These are phyloP conservation scores for Labroides dimidiatus DNA, from an alignment of 2,797 vertebrate genomes.

Conservation along the genomic window DNA sequence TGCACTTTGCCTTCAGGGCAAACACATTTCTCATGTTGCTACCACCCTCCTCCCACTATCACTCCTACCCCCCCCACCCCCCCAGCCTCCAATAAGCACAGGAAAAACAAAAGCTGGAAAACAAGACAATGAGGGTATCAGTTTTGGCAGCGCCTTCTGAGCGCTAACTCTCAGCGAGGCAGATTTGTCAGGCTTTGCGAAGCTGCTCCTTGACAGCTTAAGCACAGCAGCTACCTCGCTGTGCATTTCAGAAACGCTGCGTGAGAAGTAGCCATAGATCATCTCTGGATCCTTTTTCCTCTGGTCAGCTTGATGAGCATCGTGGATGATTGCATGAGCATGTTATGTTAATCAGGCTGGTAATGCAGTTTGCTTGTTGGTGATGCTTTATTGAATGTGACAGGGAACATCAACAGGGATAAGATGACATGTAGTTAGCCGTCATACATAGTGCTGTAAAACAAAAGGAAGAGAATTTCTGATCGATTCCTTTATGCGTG, in stretches of 20 bases:
- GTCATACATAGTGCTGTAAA: constrained; percentile 18
- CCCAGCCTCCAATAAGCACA: constrained; percentile 64
- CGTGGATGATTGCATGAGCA: constrained; percentile 49
- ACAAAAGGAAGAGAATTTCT: constrained; percentile 20
- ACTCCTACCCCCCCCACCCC: not conserved
- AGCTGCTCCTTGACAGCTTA: constrained; percentile 73
- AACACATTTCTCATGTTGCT: constrained; percentile 74
- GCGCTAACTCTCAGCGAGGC: constrained; percentile 61
- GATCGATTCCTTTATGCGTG: constrained; percentile 16
- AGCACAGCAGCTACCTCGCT: constrained; percentile 62
- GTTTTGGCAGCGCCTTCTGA: constrained; percentile 70
- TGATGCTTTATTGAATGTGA: constrained; percentile 65
- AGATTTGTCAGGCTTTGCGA: constrained; percentile 77
- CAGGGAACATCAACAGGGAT: constrained; percentile 61
- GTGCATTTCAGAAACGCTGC: constrained; percentile 46
- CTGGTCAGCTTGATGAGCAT: constrained; percentile 55
- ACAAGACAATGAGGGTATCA: constrained; percentile 69
- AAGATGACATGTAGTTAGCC: constrained; percentile 65
- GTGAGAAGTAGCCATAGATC: constrained; percentile 63
- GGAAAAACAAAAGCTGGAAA: constrained; percentile 73
- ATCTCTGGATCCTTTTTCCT: constrained; percentile 19
- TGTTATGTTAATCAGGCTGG: constrained; percentile 57
- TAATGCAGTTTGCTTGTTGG: constrained; percentile 64
- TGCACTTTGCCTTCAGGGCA: constrained; percentile 75
- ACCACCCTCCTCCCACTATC: constrained; percentile 20